phyloP scores from a whole-genome alignment of 1,140 invertebrate genomes.

The Triops longicaudatus region DNA sequence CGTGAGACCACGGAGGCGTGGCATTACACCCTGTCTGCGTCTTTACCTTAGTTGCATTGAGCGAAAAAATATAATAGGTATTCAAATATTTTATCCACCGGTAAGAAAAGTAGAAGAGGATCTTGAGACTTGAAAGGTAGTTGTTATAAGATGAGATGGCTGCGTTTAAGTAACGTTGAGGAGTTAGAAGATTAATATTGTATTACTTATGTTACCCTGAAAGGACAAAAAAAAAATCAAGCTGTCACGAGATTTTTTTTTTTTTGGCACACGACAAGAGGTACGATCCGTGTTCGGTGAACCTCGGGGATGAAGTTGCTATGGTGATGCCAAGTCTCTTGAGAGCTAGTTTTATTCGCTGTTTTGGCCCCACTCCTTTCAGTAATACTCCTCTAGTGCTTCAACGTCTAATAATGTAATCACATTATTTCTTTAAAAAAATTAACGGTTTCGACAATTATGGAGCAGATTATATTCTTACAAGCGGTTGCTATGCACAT shows the following conservation, averaged over 20 bases:
- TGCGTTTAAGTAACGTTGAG: background rate
- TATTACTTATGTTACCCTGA: background rate
- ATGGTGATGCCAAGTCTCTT: background rate
- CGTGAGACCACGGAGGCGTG: background rate
- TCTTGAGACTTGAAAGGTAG: background rate
- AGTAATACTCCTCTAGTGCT: background rate
- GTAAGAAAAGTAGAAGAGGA: background rate
- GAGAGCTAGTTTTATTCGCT: background rate
- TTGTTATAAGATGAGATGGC: background rate
- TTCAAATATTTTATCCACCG: too few species aligned
- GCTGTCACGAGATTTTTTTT: background rate
- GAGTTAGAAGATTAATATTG: background rate
- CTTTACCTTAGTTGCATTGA: background rate
- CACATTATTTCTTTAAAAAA: background rate
- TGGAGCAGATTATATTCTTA: too few species aligned
- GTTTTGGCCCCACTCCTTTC: background rate
- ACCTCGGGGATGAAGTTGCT: constrained; percentile 3
- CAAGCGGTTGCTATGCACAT: too few species aligned
- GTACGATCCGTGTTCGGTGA: background rate
- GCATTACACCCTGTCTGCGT: background rate
- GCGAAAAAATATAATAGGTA: too few species aligned
- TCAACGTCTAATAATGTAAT: background rate
- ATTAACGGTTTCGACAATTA: too few species aligned
- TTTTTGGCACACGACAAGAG: background rate
- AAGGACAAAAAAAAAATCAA: background rate